These are phyloP conservation scores for Trematocara zebra DNA, from an alignment of 2,113 vertebrate species.

Conservation along the genomic window DNA sequence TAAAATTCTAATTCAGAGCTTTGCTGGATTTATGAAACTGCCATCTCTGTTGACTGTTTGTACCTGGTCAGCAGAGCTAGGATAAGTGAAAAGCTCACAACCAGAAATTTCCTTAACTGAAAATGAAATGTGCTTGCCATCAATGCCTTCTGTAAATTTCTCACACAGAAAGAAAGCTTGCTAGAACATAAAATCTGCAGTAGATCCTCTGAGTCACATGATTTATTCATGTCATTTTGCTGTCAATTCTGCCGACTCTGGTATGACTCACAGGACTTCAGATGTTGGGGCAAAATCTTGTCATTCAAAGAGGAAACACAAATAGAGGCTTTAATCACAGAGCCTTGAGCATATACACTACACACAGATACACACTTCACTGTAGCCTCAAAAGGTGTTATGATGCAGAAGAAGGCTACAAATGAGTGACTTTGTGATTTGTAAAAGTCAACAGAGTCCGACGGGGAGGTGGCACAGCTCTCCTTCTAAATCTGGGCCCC, in stretches of 20 bases:
- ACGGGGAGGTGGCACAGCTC: slow-evolving; percentile 19
- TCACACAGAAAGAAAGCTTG: background rate
- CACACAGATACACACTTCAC: background rate
- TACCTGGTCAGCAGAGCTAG: background rate
- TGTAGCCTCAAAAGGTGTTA: slow-evolving; percentile 4
- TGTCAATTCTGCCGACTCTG: background rate
- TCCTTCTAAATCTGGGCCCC: background rate
- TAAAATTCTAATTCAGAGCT: background rate
- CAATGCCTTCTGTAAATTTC: background rate
- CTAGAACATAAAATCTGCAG: background rate
- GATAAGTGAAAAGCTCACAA: background rate
- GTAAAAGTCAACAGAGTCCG: slow-evolving; percentile 15
- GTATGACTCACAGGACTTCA: slow-evolving; percentile 4
- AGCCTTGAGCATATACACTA: background rate
- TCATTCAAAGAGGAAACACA: background rate
- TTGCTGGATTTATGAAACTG: background rate
- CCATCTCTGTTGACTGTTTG: background rate
- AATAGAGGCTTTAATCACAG: slow-evolving; percentile 9
- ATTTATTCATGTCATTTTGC: background rate
- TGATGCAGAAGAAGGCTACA: background rate
- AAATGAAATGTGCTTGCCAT: background rate
- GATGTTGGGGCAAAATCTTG: slow-evolving; percentile 12
- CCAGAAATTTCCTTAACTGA: background rate
- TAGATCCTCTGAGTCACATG: background rate
- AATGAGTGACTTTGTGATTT: background rate